Evolutionary conservation across 92 coral and sea anemone species (phyloP).

Genomic region (Palythoa caribaeorum): DNA sequence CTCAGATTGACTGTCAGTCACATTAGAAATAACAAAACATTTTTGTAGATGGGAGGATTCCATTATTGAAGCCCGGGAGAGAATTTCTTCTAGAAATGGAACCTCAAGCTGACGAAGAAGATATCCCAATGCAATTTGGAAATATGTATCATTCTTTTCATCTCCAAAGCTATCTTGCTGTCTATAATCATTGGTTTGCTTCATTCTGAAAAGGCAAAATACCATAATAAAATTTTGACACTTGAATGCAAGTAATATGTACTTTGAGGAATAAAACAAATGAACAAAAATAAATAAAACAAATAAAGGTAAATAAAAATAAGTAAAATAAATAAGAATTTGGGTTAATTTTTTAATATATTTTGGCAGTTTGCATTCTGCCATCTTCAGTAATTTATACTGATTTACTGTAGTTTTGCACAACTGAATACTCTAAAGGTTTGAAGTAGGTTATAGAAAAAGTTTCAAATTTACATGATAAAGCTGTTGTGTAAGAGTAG

Average conservation of each 20-base stretch:
- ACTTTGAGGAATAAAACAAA: too few species aligned
- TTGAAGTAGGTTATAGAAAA: too few species aligned
- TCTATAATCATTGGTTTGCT: slow-evolving; percentile 35
- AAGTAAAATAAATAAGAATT: too few species aligned
- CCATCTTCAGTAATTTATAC: too few species aligned
- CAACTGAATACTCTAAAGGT: too few species aligned
- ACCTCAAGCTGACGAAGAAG: slow-evolving; percentile 83
- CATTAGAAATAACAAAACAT: slow-evolving; percentile 42
- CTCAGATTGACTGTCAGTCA: neutral
- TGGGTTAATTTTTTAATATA: too few species aligned
- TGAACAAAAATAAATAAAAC: too few species aligned
- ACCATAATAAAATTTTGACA: neutral
- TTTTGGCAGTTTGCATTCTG: too few species aligned
- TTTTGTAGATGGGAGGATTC: slow-evolving; percentile 33
- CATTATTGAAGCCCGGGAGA: slow-evolving; percentile 53
- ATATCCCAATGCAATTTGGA: slow-evolving; percentile 74
- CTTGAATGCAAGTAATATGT: neutral
- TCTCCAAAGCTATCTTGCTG: slow-evolving; percentile 37
- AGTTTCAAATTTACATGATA: too few species aligned
- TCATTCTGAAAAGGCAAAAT: slow-evolving; percentile 24
- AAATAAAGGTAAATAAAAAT: too few species aligned
- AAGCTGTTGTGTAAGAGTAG: too few species aligned
- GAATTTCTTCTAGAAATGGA: slow-evolving; percentile 81
- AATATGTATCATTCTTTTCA: slow-evolving; percentile 56
- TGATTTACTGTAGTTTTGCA: too few species aligned